Conservation (phyloP, 1,140 invertebrate species). For the Drosophila pallidifrons region DNA sequence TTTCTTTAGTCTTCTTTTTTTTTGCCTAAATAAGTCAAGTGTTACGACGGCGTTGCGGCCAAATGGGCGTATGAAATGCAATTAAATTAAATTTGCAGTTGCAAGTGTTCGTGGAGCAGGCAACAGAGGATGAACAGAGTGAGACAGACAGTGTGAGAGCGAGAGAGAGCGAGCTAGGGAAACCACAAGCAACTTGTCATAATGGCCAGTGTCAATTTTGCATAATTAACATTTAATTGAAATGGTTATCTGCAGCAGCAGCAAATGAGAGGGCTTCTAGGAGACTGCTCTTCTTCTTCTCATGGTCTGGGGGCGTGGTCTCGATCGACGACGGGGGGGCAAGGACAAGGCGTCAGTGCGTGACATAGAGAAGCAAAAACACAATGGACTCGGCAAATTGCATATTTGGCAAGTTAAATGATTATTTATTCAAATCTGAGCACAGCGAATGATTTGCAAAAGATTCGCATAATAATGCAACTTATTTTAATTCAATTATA, state of each 20-base stretch:
- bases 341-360: conserved; percentile 52
- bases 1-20: conserved; percentile 8
- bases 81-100: conserved; percentile 82
- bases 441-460: not conserved
- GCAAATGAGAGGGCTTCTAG: not conserved
- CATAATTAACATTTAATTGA: conserved; percentile 80
- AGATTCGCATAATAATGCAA: not conserved
- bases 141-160: not conserved
- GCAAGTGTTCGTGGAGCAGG: conserved; percentile 44
- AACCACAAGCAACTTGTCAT: conserved; percentile 59
- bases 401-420: conserved; percentile 1
- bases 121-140: conserved; percentile 28
- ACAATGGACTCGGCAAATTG: conserved; percentile 1
- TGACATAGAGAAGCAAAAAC: conserved; percentile 11
- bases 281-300: not conserved
- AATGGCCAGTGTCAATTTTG: conserved; percentile 77
- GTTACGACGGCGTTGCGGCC: conserved; percentile 69
- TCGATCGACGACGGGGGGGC: conserved; percentile 1
- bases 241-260: conserved; percentile 44
- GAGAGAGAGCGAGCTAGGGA: not conserved
- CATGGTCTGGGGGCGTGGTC: not conserved
- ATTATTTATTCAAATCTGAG: not conserved
- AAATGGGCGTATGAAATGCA: conserved; percentile 82
- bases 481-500: no score
- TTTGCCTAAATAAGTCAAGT: conserved; percentile 76